These are phyloP conservation scores for Leptopilina syphax DNA, from an alignment of 2,888 invertebrate genomes.

Conservation along the genomic window DNA sequence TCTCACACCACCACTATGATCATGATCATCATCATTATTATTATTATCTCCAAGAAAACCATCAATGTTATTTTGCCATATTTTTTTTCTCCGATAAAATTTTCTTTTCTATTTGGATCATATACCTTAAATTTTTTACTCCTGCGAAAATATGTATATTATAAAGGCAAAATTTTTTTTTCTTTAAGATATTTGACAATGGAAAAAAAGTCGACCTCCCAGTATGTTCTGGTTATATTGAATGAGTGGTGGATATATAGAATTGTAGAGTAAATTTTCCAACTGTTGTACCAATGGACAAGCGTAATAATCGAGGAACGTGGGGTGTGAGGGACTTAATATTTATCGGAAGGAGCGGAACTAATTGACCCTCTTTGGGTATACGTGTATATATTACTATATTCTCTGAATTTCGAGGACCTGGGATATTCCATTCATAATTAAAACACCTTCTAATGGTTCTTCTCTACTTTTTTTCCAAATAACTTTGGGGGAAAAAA, in stretches of 20 bases:
- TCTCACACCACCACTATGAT: background rate
- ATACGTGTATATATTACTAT: background rate
- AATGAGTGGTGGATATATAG: constrained; percentile 17
- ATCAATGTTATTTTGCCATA: no score
- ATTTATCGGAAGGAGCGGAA: constrained; percentile 38
- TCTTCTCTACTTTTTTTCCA: no score
- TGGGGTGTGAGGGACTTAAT: constrained; percentile 18
- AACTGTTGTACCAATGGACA: constrained; percentile 18
- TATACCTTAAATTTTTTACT: background rate
- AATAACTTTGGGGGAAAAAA: no score
- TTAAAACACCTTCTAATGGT: background rate
- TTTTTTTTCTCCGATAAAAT: background rate
- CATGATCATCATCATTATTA: no score
- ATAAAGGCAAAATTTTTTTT: constrained; percentile 1
- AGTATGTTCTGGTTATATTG: constrained; percentile 12
- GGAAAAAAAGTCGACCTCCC: constrained; percentile 34
- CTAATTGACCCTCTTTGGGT: constrained; percentile 1
- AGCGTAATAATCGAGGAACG: constrained; percentile 30
- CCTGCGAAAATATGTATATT: no score
- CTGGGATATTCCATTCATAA: background rate
- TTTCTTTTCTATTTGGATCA: background rate
- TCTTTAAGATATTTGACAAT: constrained; percentile 21
- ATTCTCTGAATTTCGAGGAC: constrained; percentile 10
- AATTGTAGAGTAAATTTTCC: constrained; percentile 33
- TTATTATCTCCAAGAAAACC: no score